These are phyloP conservation scores for Corythoichthys haematopterus DNA, from an alignment of 2,113 vertebrate species.

Conservation along the genomic window DNA sequence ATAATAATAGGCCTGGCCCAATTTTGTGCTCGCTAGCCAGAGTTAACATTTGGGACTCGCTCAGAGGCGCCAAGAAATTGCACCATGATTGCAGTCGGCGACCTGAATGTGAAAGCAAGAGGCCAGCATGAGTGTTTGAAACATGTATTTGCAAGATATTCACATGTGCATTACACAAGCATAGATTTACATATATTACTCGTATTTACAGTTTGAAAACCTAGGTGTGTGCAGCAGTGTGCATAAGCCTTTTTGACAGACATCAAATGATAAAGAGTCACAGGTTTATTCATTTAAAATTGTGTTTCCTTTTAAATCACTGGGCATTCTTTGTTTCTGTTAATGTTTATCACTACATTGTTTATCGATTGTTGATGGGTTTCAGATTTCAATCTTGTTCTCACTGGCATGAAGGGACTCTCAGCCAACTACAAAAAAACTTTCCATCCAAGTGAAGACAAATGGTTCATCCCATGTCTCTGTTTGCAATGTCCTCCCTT, in stretches of 20 bases:
- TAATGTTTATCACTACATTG: too few species aligned
- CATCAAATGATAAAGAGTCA: not conserved
- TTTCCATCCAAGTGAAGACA: too few species aligned
- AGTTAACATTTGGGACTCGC: not conserved
- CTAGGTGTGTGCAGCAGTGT: not conserved
- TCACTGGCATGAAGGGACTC: too few species aligned
- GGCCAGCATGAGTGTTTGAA: conserved; percentile 26
- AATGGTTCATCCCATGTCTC: too few species aligned
- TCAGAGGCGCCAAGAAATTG: not conserved
- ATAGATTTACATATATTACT: conserved; percentile 54
- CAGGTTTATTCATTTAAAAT: not conserved
- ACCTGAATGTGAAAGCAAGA: conserved; percentile 16
- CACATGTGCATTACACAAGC: conserved; percentile 24
- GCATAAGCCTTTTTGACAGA: not conserved
- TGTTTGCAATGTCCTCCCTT: too few species aligned
- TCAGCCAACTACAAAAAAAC: too few species aligned
- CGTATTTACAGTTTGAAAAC: conserved; percentile 46
- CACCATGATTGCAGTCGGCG: not conserved
- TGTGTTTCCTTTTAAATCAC: not conserved
- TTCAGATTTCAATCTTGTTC: too few species aligned
- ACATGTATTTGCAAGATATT: conserved; percentile 24
- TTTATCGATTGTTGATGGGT: too few species aligned
- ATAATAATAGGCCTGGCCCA: not conserved
- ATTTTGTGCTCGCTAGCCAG: not conserved
- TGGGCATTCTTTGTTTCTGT: too few species aligned